Conservation (phyloP, 2,113 vertebrate species). For the Anoura caudifer region DNA sequence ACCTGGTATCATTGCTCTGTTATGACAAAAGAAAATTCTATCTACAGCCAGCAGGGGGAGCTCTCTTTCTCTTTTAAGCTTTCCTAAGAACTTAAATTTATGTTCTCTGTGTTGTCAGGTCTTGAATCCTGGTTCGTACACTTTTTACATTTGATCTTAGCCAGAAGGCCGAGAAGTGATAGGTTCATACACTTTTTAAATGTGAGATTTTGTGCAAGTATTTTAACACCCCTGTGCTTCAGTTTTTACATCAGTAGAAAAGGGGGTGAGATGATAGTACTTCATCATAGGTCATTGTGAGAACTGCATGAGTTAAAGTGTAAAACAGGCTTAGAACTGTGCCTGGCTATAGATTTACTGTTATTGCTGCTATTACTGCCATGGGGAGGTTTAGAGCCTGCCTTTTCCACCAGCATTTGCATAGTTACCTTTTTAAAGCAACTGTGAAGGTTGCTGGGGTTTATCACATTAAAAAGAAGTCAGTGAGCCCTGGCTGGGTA, state of each 20-base stretch:
- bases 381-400: background rate
- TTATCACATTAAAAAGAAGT: background rate
- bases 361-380: background rate
- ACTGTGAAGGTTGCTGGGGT: background rate
- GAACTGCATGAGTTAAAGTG: background rate
- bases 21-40: background rate
- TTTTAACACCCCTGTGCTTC: background rate
- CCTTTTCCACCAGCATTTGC: background rate
- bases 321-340: background rate
- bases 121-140: background rate
- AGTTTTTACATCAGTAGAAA: background rate
- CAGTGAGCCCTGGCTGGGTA: too few relatives aligned
- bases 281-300: background rate
- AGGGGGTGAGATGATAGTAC: background rate
- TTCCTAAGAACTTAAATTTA: background rate
- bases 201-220: background rate
- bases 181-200: background rate
- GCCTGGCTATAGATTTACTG: background rate
- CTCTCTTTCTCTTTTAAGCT: background rate
- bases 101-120: background rate
- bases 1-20: background rate
- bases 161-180: too few relatives aligned
- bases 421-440: background rate
- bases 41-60: slow-evolving; percentile 10
- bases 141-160: too few relatives aligned